Evolutionary conservation across 2,113 vertebrate genomes (phyloP).

Genomic region (Thamnophis sirtalis): DNA sequence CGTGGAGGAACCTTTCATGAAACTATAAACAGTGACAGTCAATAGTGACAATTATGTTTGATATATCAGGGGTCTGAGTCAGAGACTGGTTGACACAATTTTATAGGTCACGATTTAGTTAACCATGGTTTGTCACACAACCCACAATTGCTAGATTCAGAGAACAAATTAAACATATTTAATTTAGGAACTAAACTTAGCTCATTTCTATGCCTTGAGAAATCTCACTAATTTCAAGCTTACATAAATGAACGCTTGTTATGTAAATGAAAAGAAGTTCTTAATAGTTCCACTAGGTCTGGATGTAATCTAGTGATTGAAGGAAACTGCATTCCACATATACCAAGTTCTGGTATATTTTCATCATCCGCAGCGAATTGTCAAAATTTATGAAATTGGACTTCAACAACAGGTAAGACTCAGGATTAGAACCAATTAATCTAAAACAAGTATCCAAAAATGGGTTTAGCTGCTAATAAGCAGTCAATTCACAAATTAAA

Average conservation of each 20-base stretch:
- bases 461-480: not conserved
- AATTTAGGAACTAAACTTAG: not conserved
- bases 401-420: not conserved
- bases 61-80: not conserved
- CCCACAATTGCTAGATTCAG: not conserved
- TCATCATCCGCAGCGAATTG: not conserved
- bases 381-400: not conserved
- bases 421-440: not conserved
- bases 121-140: not conserved
- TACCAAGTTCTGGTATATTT: not conserved
- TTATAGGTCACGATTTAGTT: not conserved
- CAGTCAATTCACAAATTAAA: not conserved
- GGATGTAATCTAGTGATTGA: not conserved
- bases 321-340: not conserved
- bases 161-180: not conserved
- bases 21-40: not conserved
- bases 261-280: not conserved
- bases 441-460: not conserved
- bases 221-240: not conserved
- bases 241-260: not conserved
- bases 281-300: not conserved
- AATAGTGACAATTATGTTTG: not conserved
- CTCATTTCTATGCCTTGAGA: not conserved
- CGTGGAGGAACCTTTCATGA: not conserved
- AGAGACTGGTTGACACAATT: not conserved